phyloP scores from a whole-genome alignment of 2,888 invertebrate species.

The Orchestes rusci region DNA sequence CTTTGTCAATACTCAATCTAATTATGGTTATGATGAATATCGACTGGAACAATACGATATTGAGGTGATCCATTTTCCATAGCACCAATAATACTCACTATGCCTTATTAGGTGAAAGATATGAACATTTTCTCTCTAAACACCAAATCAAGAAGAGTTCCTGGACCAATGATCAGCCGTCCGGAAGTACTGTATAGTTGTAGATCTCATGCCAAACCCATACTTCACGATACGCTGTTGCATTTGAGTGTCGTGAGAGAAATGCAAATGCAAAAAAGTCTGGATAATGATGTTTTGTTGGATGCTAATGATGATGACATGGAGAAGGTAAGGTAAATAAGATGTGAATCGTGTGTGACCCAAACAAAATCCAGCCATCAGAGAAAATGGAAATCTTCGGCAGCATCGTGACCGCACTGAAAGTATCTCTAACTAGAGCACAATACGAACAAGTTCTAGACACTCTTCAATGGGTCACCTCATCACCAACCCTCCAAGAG shows the following conservation, averaged over 20 bases:
- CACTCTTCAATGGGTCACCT: constrained; percentile 48
- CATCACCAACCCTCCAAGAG: constrained; percentile 38
- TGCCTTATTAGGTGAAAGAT: constrained; percentile 43
- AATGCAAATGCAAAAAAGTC: constrained; percentile 33
- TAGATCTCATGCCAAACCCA: constrained; percentile 68
- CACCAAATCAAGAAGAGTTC: constrained; percentile 46
- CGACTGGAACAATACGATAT: constrained; percentile 52
- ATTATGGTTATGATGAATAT: constrained; percentile 29
- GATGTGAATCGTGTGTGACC: too few species aligned
- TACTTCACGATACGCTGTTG: constrained; percentile 82
- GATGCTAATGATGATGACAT: constrained; percentile 35
- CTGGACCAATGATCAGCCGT: constrained; percentile 36
- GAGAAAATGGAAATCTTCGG: constrained; percentile 56
- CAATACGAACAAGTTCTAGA: constrained; percentile 88
- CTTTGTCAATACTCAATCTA: constrained; percentile 22
- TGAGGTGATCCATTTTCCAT: constrained; percentile 51
- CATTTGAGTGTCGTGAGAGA: constrained; percentile 50
- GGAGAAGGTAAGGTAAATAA: too few species aligned
- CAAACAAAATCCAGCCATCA: constrained; percentile 10
- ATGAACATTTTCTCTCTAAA: constrained; percentile 82
- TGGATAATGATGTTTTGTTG: too few species aligned
- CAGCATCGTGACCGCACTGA: constrained; percentile 73
- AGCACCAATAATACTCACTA: neutral
- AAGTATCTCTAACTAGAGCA: constrained; percentile 75
- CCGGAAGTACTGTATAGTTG: constrained; percentile 70